These are phyloP conservation scores for Hyaena hyaena DNA, from an alignment of 2,113 vertebrate genomes.

Conservation along the genomic window DNA sequence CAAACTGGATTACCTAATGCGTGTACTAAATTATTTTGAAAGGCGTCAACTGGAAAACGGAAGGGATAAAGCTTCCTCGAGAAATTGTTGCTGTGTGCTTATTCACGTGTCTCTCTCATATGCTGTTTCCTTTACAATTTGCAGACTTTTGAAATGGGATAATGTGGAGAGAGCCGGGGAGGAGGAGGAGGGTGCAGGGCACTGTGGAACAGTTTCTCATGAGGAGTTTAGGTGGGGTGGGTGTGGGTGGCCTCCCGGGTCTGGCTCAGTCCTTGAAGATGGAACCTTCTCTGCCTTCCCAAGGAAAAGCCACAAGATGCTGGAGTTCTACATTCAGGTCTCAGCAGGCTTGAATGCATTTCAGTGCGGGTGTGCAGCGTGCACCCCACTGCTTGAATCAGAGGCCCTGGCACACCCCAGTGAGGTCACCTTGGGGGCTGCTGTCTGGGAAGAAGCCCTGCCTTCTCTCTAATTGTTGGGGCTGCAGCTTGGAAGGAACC, in stretches of 20 bases:
- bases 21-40: not conserved
- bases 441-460: rapidly evolving
- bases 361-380: rapidly evolving
- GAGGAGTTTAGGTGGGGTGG: not conserved
- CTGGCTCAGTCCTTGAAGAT: not conserved
- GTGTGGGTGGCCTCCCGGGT: not conserved
- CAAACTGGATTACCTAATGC: not conserved
- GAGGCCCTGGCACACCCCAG: rapidly evolving
- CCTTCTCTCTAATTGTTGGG: not conserved
- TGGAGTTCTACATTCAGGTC: not conserved
- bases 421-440: not conserved
- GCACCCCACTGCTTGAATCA: not conserved
- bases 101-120: not conserved
- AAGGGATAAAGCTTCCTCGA: not conserved
- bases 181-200: not conserved
- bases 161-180: not conserved
- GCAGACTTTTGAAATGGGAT: not conserved
- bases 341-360: rapidly evolving
- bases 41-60: not conserved
- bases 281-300: rapidly evolving
- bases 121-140: not conserved
- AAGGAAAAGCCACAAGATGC: rapidly evolving
- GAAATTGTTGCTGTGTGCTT: too few relatives aligned
- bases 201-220: not conserved
- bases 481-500: not conserved